phyloP scores from a whole-genome alignment of 2,797 vertebrate genomes.

The Australoheros facetus region DNA sequence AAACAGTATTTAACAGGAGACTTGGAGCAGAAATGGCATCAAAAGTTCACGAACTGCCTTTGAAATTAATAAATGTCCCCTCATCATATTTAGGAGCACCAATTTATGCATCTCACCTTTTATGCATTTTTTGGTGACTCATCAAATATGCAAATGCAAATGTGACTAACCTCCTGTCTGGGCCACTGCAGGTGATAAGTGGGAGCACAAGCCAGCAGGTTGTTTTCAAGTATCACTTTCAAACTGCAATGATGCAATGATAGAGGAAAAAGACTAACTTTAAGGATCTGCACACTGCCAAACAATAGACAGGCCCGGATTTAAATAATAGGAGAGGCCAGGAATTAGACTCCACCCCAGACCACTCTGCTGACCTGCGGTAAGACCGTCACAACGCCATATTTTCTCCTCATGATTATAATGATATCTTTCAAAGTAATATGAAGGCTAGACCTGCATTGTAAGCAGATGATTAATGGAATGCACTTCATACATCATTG shows the following conservation, averaged over 20 bases:
- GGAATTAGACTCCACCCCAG: background rate
- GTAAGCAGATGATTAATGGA: background rate
- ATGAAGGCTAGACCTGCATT: background rate
- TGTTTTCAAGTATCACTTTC: background rate
- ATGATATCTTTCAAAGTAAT: background rate
- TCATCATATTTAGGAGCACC: conserved; percentile 32
- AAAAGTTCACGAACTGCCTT: conserved; percentile 39
- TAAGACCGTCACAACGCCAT: background rate
- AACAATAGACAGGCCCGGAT: background rate
- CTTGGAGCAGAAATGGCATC: conserved; percentile 26
- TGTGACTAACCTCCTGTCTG: background rate
- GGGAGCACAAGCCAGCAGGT: background rate
- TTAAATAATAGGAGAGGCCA: background rate
- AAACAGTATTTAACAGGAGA: conserved; percentile 18
- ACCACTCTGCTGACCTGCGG: background rate
- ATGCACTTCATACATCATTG: background rate
- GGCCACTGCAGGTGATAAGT: background rate
- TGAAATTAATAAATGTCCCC: conserved; percentile 37
- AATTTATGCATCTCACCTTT: conserved; percentile 32
- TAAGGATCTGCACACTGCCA: background rate
- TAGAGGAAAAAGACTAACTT: background rate
- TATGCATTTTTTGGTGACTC: conserved; percentile 34
- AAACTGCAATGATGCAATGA: background rate
- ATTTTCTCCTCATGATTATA: background rate
- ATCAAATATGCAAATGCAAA: conserved; percentile 51